phyloP scores from a whole-genome alignment of 2,797 vertebrate species.

The Calcarius lapponicus region DNA sequence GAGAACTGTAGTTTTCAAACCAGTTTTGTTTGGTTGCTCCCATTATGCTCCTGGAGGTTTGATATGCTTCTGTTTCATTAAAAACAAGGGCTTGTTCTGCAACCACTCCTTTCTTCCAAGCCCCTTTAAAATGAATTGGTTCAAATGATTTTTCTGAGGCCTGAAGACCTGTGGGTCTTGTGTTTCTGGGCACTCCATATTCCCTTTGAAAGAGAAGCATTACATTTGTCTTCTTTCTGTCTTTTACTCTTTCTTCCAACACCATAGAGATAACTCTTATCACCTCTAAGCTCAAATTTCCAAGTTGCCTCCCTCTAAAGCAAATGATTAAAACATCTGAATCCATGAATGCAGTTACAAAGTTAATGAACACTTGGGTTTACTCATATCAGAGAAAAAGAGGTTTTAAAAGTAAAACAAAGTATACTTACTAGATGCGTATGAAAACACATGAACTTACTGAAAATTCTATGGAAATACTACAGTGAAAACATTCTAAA shows the following conservation, averaged over 20 bases:
- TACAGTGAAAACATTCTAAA: not conserved
- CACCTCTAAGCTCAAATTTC: not conserved
- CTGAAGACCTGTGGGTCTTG: not conserved
- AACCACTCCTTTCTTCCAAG: not conserved
- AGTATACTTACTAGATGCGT: not conserved
- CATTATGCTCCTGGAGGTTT: not conserved
- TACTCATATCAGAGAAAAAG: not conserved
- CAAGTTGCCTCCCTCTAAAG: not conserved
- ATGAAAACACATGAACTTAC: not conserved
- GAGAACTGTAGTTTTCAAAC: conserved; percentile 11
- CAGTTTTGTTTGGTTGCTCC: not conserved
- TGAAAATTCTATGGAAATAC: not conserved
- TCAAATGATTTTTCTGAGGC: not conserved
- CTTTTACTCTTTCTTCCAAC: not conserved
- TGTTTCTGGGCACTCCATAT: not conserved
- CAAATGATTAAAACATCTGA: not conserved
- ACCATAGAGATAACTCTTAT: not conserved
- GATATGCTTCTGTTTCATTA: not conserved
- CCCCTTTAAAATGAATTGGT: not conserved
- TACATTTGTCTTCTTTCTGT: not conserved
- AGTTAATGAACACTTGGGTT: not conserved
- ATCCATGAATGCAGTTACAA: not conserved
- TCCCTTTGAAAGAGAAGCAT: not conserved
- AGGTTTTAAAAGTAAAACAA: not conserved
- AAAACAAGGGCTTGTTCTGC: not conserved